Evolutionary conservation across 2,888 invertebrate species (phyloP), one percentile per base, ranked within the genome.

Genomic region (Oeneis ivallda): DNA sequence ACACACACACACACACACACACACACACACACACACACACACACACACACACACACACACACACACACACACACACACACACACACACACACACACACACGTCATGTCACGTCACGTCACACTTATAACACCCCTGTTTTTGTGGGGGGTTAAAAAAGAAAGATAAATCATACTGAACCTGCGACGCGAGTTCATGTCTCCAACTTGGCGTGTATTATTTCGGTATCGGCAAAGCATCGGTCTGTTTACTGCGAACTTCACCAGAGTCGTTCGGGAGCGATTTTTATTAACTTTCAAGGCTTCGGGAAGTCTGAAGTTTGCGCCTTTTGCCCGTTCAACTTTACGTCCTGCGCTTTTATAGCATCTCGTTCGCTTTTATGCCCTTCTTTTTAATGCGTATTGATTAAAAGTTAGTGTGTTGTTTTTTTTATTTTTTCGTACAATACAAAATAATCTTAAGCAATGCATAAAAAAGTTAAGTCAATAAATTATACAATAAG

Each of bases 231-330:
- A 72, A 53, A 53, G 81, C 79, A 82, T 83, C 80, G 82, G 82
- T 83, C 79, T 86, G 87, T 86, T 86, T 84, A 85, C 82, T 77
- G 76, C 73, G 75, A 86, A 86, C 81, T 87, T 87, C 79, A 76
- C 77, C 75, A 73, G 78, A 86, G 85, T 87, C 83, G 85, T 87
- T 87, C 82, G 86, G 85, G 83, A 85, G 75, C 87, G 79, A 87
- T 89, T 89, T 89, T 90, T 89, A 89, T 88, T 86, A 89, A 89
- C 87, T 87, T 85, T 82, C 77, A 74, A 79, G 78, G 77, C 80
- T 79, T 76, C 75, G 74, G 75, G 9, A 77, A 73, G 71, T 69
- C 74, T 69, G 77, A 82, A 82, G 79, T 80, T 85, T 74, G 71
- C 75, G 74, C 77, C 71, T 85, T 82, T 84, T 83, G 19, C 56